Percentiles rank a stretch among this genome's conserved stretches.
Evolutionary conservation across 2,797 vertebrate genomes (phyloP).

Genomic region (Heliangelus exortis): DNA sequence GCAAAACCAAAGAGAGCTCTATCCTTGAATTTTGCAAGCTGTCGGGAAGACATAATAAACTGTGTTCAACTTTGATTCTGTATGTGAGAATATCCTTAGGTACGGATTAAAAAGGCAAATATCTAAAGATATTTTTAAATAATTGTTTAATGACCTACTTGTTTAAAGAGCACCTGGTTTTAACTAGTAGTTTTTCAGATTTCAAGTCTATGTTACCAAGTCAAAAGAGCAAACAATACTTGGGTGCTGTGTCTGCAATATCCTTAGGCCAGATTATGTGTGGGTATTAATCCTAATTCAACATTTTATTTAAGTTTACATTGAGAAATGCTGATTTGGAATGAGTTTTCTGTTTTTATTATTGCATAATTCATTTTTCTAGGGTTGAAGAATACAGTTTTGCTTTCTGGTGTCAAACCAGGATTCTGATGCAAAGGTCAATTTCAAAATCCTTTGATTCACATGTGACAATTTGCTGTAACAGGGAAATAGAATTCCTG

Average conservation of each 20-base stretch:
- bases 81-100: constrained; percentile 49
- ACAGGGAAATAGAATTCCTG: background rate
- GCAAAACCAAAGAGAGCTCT: constrained; percentile 56
- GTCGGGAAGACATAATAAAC: constrained; percentile 40
- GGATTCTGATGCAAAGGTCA: background rate
- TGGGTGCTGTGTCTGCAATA: background rate
- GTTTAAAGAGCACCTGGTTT: background rate
- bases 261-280: background rate
- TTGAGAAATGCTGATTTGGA: background rate
- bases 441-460: background rate
- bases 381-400: background rate
- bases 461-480: background rate
- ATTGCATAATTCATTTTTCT: background rate
- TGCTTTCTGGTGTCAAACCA: background rate
- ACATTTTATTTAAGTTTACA: background rate
- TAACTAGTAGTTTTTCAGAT: background rate
- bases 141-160: background rate
- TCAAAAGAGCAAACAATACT: background rate
- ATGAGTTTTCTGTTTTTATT: background rate
- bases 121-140: background rate
- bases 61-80: constrained; percentile 46
- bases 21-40: constrained; percentile 22
- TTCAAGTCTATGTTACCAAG: background rate
- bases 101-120: constrained; percentile 25
- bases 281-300: background rate